Base-by-base conservation (phyloP, 2,888 invertebrate genomes). In the Cotesia congregata region DNA sequence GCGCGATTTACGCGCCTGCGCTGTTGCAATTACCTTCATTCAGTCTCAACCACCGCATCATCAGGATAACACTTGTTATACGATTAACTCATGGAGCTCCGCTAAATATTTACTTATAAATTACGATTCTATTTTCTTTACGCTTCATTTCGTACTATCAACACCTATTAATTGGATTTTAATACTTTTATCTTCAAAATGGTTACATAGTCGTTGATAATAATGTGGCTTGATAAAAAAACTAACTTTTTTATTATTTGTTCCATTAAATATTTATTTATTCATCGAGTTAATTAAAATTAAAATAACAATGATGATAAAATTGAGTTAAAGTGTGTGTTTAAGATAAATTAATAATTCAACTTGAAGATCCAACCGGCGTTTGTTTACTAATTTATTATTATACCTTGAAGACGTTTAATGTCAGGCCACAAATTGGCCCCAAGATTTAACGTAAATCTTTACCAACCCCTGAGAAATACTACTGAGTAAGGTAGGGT, bases 401-500 rank as follows among this genome's bases (percentile, higher is more conserved):
- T 15, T 62, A n/a, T 17, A 64, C 15, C 30, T 38, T 72, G 39
- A 41, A 64, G 62, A 72, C 64, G 41, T 40, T 61, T 72, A 40
- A 72, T 72, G 71, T 72, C 76, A 83, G 50, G 79, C 83, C 82
- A 72, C 83, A 80, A 82, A 83, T 83, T 82, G 81, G 80, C 76
- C 77, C 73, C 67, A 81, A 83, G 82, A 83, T 83, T 83, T 83
- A 83, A 84, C 81, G 80, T 79, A 80, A 84, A 82, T 82, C 82
- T 84, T 82, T 80, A 71, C 74, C 12, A 50, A 50, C 79, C 79
- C 62, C 77, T n/a, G 20, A 62, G 20, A 17, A 62, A 78, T 77
- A 80, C 80, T 79, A 75, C 69, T 72, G 69, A 77, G 77, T 77
- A 78, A 80, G 78, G 41, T 30, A 69, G 61, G 69, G 69, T 50